Evolutionary conservation across 2,888 invertebrate genomes (phyloP), one percentile per base, ranked within the genome.

Genomic region (Agriopis marginaria): DNA sequence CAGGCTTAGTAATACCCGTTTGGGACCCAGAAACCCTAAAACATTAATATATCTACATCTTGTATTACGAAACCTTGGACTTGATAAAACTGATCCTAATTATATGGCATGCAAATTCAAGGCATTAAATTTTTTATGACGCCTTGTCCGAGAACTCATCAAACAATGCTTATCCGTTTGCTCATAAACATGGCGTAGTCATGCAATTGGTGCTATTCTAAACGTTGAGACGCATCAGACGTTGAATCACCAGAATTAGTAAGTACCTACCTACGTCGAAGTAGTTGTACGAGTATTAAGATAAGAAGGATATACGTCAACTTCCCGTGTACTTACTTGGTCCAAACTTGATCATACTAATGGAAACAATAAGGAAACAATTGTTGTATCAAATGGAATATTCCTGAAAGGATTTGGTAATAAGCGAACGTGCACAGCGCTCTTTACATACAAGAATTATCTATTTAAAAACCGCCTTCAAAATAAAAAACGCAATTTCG

Each of bases 121-220:
- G 39, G 14, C 17, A 39, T 47, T 54, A 3, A 6, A 44, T 40
- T 12, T 23, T 44, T 64, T 65, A 65, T 44, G 44, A 44, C 40
- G 14, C 32, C 9, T 23, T 32, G 44, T 54, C 53, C 59, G 45
- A 32, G 44, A 54, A 17, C 47, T 61, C 55, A 39, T 47, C 44
- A 63, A 55, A 58, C 42, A 55, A n/a, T 23, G 14, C 58, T 63
- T 67, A 67, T 59, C 63, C 53, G 32, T 39, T 47, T 44, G 8
- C 47, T 51, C 45, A 39, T 63, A 60, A 64, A 69, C 32, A 53
- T n/a, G n/a, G 40, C 56, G 64, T 60, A 64, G 64, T 65, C 68
- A 64, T 49, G 10, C 64, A 61, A 61, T 61, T 61, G 61, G 0
- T 47, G 68, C 64, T 69, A 69, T 69, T 69, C 61, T 61, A 0